Base-by-base conservation (phyloP, 2,888 invertebrate species). In the Aphelenchoides bicaudatus region DNA sequence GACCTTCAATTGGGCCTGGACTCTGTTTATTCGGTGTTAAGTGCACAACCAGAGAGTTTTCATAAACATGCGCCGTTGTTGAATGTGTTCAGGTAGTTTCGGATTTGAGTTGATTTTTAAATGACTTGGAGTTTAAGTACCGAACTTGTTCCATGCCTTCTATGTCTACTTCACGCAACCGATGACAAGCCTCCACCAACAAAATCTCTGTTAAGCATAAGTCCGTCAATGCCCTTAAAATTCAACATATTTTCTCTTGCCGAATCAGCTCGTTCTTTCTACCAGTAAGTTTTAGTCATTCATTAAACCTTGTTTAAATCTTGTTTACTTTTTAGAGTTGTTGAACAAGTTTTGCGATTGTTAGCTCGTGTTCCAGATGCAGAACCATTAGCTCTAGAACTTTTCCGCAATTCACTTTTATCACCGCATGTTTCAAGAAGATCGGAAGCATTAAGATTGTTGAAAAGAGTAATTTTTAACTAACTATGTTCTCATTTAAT, bases 271-370 rank as follows among this genome's bases (percentile, higher is more conserved):
- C 50, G 73, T 25, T 70, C 72, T 5, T 63, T 74, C 10, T 74
- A 74, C 50, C 67, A 67, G 74, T 73, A 19, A 57, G 71, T 56
- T 16, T n/a, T 43, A 13, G 25, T n/a, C 16, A 13, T 16, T 28
- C 31, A 27, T n/a, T 10, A 28, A 21, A 2, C 25, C 8, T 39
- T 21, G 10, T 47, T 10, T 6, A 10, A 6, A 13, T 21, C 51
- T n/a, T 4, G 39, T 46, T 47, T n/a, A 46, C 5, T 4, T 61
- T 67, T 39, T 38, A 74, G 74, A 48, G 66, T 75, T 10, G 63
- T 74, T 4, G 75, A 75, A 29, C 72, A 75, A 55, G 51, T 75
- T 38, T 62, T 74, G 31, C 71, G 71, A 13, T 58, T 75, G 1
- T 67, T 74, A 63, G 65, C 70, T 2, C 57, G 60, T 5, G 59